Evolutionary conservation across 2,113 vertebrate genomes (phyloP).

Genomic region (Axis porcinus): DNA sequence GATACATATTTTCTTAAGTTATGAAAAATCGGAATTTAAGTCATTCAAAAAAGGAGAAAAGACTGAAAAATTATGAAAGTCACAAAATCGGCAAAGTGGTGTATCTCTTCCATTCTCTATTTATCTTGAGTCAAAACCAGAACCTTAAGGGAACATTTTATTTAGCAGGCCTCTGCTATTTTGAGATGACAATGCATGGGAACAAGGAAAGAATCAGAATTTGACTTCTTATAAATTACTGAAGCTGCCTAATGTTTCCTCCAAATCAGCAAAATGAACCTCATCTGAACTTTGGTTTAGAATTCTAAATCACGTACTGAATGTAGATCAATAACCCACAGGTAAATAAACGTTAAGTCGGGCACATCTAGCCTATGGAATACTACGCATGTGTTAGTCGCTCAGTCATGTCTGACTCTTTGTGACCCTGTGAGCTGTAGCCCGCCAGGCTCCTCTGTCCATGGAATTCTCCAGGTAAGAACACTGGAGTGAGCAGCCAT

Average conservation of each 20-base stretch:
- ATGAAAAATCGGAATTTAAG: neutral
- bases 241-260: neutral
- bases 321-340: neutral
- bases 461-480: neutral
- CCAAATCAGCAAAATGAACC: constrained; percentile 16
- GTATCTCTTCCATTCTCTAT: neutral
- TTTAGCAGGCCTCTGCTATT: neutral
- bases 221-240: neutral
- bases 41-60: neutral
- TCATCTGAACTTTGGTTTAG: neutral
- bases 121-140: neutral
- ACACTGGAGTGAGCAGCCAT: neutral
- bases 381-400: neutral
- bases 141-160: neutral
- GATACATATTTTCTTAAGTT: neutral
- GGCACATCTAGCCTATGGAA: neutral
- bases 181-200: neutral
- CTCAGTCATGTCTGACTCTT: neutral
- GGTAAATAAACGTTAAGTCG: neutral
- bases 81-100: neutral
- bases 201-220: neutral
- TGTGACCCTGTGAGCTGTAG: neutral
- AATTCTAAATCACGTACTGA: neutral
- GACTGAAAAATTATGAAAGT: neutral
- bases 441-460: neutral